Base-by-base conservation (phyloP, 2,797 vertebrate genomes). In the Takifugu rubripes region DNA sequence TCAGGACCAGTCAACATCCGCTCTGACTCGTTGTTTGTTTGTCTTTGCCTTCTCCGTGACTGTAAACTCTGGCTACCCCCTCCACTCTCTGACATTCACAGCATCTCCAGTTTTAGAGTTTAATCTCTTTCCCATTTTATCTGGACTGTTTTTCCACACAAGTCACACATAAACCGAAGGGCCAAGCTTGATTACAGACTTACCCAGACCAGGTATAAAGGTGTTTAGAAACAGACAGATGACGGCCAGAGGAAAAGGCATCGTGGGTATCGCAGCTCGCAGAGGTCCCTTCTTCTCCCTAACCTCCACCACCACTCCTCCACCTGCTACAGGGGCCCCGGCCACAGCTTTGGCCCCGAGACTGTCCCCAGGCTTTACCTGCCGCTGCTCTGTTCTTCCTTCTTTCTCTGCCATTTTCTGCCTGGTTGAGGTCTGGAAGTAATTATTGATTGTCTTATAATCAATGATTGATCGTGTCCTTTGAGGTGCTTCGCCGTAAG, bases 181-280 rank as follows among this genome's bases (percentile, higher is more conserved):
- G 16, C 16, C 52, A 16, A 3, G 8, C 6, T 16, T 26, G 42
- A 51, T 33, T 46, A 15, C 17, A 0, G 9, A 79, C 96, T 97
- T 87, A 98, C 96, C 96, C 56, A 98, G 84, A 75, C 96, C 96
- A n/a, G 96, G 96, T 77, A 98, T 92, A 86, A 98, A 98, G 71
- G 96, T 98, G 91, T 98, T 98, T 82, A 98, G 93, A 81, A 98
- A 98, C 63, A 98, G 88, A 78, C 96, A 98, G 86, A 97, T 90
- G 73, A 98, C 95, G 2, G 96, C 96, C 79, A 98, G 87, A 1
- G 94, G 96, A 82, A 98, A 96, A 25, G 96, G 96, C 96, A 98
- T 96, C 69, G 93, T 96, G 64, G 96, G 96, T 88, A 97, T 98
- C n/a, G 96, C 96, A n/a, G 96, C 95, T 45, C 96, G 91, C 66